These are phyloP conservation scores for Lamellibrachia columna DNA, from an alignment of 2,888 invertebrate species.

Conservation along the genomic window DNA sequence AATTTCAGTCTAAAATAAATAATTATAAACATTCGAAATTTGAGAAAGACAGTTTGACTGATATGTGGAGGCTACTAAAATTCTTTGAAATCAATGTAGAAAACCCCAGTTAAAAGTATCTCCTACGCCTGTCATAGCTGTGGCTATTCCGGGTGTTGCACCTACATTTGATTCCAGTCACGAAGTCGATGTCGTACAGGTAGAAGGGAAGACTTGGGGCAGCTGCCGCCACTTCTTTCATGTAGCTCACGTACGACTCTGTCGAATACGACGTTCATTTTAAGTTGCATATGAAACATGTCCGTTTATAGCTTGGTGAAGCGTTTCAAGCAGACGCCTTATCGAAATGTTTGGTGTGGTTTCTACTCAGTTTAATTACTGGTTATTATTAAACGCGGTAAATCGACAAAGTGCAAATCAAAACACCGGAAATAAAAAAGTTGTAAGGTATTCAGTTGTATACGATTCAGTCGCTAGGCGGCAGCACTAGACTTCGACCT, in stretches of 20 bases:
- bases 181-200: constrained; percentile 84
- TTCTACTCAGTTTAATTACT: no score
- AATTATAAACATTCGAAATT: neutral
- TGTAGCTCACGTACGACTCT: constrained; percentile 57
- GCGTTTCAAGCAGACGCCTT: no score
- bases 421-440: no score
- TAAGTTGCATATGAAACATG: neutral
- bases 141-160: neutral
- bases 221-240: constrained; percentile 73
- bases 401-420: no score
- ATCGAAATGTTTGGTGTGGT: no score
- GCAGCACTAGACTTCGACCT: neutral
- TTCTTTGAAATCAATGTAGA: neutral
- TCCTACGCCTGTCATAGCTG: neutral
- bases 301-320: no score
- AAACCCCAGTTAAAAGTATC: neutral
- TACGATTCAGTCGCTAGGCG: neutral
- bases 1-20: neutral
- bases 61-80: neutral
- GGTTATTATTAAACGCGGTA: no score
- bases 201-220: constrained; percentile 81
- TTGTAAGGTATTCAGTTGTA: neutral
- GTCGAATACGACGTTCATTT: constrained; percentile 29
- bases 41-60: neutral
- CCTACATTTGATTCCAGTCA: constrained; percentile 69